These are phyloP conservation scores for Labia minor DNA, from an alignment of 2,888 invertebrate genomes.

Conservation along the genomic window DNA sequence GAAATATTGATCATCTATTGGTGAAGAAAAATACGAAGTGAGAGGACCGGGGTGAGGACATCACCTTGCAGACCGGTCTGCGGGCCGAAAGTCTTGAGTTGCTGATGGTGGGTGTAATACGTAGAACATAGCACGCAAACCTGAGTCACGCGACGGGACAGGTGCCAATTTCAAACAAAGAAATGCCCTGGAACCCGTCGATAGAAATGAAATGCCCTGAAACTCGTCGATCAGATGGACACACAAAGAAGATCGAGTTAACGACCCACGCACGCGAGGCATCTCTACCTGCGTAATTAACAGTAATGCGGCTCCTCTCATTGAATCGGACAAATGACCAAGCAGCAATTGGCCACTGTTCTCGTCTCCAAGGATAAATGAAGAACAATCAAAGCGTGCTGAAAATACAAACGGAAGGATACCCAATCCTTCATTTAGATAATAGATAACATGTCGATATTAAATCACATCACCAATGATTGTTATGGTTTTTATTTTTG, in stretches of 20 bases:
- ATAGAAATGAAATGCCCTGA: conserved; percentile 13
- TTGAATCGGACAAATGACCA: neutral
- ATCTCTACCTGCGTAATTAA: neutral
- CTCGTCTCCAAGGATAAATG: too few species aligned
- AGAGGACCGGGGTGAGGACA: neutral
- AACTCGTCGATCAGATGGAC: conserved; percentile 5
- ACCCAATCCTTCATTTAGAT: too few species aligned
- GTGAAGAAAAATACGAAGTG: neutral
- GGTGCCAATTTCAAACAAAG: conserved; percentile 2
- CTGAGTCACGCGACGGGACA: conserved; percentile 1
- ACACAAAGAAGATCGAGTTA: neutral
- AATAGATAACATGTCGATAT: too few species aligned
- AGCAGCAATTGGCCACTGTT: too few species aligned
- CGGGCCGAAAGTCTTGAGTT: neutral
- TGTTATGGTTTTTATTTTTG: too few species aligned
- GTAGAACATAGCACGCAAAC: neutral
- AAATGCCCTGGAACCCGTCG: neutral
- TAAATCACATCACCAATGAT: too few species aligned
- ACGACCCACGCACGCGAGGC: conserved; percentile 7
- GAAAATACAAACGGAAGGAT: too few species aligned
- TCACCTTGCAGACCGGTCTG: neutral
- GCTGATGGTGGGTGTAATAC: neutral
- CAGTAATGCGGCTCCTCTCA: neutral
- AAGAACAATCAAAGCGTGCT: too few species aligned
- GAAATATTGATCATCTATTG: neutral